Conservation (phyloP, 2,797 vertebrate genomes). For the Simalia tracyae region DNA sequence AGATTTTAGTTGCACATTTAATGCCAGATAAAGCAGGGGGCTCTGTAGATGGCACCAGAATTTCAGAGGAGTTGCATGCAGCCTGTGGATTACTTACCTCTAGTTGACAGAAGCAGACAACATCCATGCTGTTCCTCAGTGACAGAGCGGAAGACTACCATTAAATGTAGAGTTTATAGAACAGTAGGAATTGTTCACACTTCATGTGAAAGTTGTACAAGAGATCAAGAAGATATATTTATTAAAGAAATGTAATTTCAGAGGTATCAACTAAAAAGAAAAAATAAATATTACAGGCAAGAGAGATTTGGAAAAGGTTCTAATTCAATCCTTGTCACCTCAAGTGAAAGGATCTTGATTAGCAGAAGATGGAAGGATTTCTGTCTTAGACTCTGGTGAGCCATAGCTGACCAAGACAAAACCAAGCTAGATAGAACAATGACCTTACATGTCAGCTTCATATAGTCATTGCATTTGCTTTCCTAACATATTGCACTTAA, state of each 20-base stretch:
- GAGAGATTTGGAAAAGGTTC: not conserved
- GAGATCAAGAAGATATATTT: slow-evolving; percentile 5
- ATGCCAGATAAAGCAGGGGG: not conserved
- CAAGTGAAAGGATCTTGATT: not conserved
- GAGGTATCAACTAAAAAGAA: slow-evolving; percentile 4
- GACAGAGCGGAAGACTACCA: not conserved
- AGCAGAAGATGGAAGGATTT: not conserved
- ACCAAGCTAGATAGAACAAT: not conserved
- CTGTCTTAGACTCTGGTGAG: not conserved
- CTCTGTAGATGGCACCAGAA: not conserved
- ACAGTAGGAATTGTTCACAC: not conserved
- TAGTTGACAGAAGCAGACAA: not conserved
- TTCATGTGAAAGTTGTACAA: slow-evolving; percentile 43
- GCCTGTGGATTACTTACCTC: not conserved
- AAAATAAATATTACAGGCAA: not conserved
- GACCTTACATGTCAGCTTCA: not conserved
- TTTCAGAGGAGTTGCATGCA: not conserved
- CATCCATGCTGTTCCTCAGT: not conserved
- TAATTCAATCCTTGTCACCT: not conserved
- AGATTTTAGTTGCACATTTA: not conserved
- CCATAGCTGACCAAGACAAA: not conserved
- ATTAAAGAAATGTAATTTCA: slow-evolving; percentile 40
- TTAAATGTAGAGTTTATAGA: not conserved
- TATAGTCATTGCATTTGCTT: not conserved
- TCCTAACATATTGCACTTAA: not conserved